Evolutionary conservation across 2,797 vertebrate genomes (phyloP).

Genomic region (Semaprochilodus insignis): DNA sequence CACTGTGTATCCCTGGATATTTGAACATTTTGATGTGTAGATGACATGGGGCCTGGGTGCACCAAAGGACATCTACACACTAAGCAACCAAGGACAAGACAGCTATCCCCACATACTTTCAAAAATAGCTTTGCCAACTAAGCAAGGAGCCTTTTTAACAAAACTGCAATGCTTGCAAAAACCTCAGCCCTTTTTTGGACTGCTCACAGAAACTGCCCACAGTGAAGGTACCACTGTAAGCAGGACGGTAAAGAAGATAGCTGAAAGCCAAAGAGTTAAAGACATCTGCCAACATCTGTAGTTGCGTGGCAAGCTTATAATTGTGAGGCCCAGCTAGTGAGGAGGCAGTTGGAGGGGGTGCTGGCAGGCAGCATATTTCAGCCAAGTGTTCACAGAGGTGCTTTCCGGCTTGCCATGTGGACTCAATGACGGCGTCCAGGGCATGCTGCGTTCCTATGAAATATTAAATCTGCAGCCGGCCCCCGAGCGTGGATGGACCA

Average conservation of each 20-base stretch:
- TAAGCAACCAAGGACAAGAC: conserved; percentile 2
- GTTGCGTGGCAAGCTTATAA: conserved; percentile 89
- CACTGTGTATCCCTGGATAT: not conserved
- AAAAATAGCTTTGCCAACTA: not conserved
- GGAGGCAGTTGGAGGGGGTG: conserved; percentile 82
- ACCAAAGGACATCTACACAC: not conserved
- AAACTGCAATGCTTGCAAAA: not conserved
- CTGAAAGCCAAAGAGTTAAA: conserved; percentile 73
- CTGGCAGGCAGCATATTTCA: conserved; percentile 92
- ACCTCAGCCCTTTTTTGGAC: not conserved
- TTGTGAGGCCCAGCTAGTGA: conserved; percentile 88
- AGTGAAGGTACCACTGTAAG: not conserved
- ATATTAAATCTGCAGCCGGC: conserved; percentile 93
- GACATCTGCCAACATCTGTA: conserved; percentile 90
- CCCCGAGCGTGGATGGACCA: conserved; percentile 90
- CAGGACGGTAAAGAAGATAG: conserved; percentile 58
- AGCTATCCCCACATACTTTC: not conserved
- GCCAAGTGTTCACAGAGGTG: conserved; percentile 93
- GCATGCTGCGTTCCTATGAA: conserved; percentile 91
- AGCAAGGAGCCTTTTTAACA: too few species aligned
- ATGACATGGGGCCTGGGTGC: not conserved
- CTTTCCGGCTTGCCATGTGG: conserved; percentile 95
- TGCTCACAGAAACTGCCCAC: not conserved
- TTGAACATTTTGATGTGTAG: not conserved
- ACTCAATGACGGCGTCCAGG: conserved; percentile 94